phyloP scores from a whole-genome alignment of 2,113 vertebrate species.

The Pungitius pungitius region DNA sequence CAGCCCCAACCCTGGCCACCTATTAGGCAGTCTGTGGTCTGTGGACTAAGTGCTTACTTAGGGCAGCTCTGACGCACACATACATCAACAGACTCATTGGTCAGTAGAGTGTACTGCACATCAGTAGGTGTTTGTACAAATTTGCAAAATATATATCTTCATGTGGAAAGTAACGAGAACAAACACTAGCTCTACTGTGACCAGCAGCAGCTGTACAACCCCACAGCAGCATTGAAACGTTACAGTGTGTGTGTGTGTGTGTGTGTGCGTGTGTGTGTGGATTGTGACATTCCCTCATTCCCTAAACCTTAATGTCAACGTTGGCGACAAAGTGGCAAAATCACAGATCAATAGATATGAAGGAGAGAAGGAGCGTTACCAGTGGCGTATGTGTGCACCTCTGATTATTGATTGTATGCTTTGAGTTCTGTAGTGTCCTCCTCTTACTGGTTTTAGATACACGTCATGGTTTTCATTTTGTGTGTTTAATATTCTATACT shows the following conservation, averaged over 20 bases:
- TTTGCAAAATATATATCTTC: conserved; percentile 29
- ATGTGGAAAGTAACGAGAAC: conserved; percentile 43
- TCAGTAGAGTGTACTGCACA: conserved; percentile 8
- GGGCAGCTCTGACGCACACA: background rate
- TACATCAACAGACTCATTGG: conserved; percentile 34
- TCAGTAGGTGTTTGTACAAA: conserved; percentile 41
- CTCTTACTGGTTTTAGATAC: background rate
- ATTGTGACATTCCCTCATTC: too few relatives aligned
- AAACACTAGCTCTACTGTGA: background rate
- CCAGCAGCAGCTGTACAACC: background rate
- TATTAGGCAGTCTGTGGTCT: background rate
- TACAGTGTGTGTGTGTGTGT: too few relatives aligned
- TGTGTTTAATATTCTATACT: too few relatives aligned
- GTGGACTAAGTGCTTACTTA: background rate
- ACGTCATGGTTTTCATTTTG: too few relatives aligned
- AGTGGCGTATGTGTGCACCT: background rate
- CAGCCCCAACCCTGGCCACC: background rate
- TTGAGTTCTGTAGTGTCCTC: conserved; percentile 4
- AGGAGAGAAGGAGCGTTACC: background rate
- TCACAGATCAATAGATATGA: conserved; percentile 41
- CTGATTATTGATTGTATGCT: conserved; percentile 17
- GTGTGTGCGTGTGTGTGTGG: too few relatives aligned
- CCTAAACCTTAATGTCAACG: too few relatives aligned
- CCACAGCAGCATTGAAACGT: background rate
- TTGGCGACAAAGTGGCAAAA: too few relatives aligned